phyloP scores from a whole-genome alignment of 2,113 vertebrate genomes.

The Protobothrops flavoviridis region DNA sequence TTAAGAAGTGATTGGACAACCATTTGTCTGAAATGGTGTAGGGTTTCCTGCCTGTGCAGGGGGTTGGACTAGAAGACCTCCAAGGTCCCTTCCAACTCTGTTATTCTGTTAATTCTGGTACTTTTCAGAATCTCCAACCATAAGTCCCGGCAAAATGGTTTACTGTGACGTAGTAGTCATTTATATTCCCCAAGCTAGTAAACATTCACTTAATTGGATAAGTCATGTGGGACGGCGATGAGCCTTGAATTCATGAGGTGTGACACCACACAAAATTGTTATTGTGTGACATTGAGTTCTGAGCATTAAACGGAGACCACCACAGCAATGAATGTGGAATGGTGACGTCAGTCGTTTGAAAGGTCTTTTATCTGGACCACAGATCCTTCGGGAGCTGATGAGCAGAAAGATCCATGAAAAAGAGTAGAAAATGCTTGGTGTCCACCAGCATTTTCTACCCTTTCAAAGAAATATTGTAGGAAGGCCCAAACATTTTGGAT shows the following conservation, averaged over 20 bases:
- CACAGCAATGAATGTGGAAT: constrained; percentile 38
- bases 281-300: constrained; percentile 38
- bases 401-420: constrained; percentile 8
- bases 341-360: constrained; percentile 11
- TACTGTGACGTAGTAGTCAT: constrained; percentile 16
- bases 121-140: neutral
- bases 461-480: neutral
- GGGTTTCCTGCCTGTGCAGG: too few species aligned
- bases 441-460: neutral
- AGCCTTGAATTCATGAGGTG: constrained; percentile 60
- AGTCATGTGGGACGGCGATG: constrained; percentile 41
- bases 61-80: too few species aligned
- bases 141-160: neutral
- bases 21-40: too few species aligned
- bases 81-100: too few species aligned
- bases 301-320: constrained; percentile 41
- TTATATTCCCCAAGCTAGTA: constrained; percentile 28
- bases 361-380: constrained; percentile 33
- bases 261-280: constrained; percentile 31
- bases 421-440: neutral
- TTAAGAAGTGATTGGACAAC: too few species aligned
- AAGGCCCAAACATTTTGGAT: too few species aligned
- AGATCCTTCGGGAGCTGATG: neutral
- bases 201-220: constrained; percentile 44
- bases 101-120: neutral